Conservation (phyloP, 2,797 vertebrate species). For the Eremophila alpestris region DNA sequence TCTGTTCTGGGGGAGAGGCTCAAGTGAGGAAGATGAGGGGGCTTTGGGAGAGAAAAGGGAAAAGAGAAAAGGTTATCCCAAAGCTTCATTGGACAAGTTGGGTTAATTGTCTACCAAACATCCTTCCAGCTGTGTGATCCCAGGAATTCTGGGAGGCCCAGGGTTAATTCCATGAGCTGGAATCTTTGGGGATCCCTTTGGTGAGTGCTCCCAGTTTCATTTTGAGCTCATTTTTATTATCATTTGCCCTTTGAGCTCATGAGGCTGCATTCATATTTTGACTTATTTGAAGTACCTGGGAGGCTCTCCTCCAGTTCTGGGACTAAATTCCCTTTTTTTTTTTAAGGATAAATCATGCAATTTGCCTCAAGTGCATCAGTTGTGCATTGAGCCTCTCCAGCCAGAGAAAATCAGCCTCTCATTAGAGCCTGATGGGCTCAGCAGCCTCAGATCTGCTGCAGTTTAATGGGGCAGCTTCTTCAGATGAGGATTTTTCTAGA, state of each 20-base stretch:
- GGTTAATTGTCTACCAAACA: not conserved
- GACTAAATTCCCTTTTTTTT: not conserved
- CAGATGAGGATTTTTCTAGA: not conserved
- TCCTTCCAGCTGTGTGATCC: not conserved
- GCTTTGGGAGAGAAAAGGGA: not conserved
- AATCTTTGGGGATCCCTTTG: not conserved
- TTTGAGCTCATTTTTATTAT: not conserved
- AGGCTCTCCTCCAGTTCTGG: not conserved
- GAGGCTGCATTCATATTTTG: not conserved
- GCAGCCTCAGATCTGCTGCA: not conserved
- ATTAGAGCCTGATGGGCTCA: not conserved
- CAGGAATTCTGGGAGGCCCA: not conserved
- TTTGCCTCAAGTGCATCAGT: not conserved
- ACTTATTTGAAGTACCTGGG: not conserved
- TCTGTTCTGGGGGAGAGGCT: not conserved
- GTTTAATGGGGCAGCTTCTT: not conserved
- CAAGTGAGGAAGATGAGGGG: not conserved
- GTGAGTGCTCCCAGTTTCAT: not conserved
- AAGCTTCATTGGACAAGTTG: not conserved
- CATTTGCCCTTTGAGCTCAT: not conserved
- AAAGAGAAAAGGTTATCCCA: not conserved
- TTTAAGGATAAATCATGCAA: not conserved
- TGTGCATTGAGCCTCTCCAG: not conserved
- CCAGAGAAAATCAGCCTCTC: not conserved
- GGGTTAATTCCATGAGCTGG: not conserved